Evolutionary conservation across 2,797 vertebrate species (phyloP), one percentile per base, ranked within the genome.

Genomic region (Spondyliosoma cantharus): DNA sequence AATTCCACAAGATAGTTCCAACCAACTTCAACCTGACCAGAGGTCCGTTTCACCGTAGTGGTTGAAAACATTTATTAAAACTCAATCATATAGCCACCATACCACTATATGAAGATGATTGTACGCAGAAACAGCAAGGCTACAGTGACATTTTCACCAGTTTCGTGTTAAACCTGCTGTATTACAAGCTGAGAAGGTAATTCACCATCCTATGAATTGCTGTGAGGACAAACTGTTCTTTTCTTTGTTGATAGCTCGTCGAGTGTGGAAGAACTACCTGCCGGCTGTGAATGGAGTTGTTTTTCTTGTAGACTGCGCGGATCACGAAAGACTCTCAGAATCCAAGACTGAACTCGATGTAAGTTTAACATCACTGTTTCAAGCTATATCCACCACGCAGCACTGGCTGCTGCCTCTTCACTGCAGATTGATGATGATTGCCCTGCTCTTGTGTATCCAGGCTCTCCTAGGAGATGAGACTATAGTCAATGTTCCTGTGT

Each of bases 231-330:
- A 32, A n/a, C 37, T 3, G 19, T 53, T 52, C 32, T 19, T 79
- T 59, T 11, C 20, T 56, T 20, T 81, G 15, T 42, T 56, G 7
- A 46, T 77, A 99, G 98, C 97, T 90, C 96, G 97, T 76, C 96
- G 97, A 93, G 97, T 98, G 67, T 99, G 98, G 97, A 99, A 97
- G 93, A 99, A 98, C 93, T 99, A 99, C 91, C 95, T 99, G 91
- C 97, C 97, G 43, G 98, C 98, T 57, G 97, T 98, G 90, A 98
- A 99, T 58, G 98, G 96, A 80, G 96, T 99, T 49, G 97, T 99
- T 64, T 99, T 98, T 91, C 94, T 99, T 45, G 96, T 98, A 82
- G 98, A 99, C 92, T 98, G 97, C 74, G 95, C 96, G 65, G 98
- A 99, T 91, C 94, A 94, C 1, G 90, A 91, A 69, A 95, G 98